Evolutionary conservation across 2,113 vertebrate genomes (phyloP).

Genomic region (human): DNA sequence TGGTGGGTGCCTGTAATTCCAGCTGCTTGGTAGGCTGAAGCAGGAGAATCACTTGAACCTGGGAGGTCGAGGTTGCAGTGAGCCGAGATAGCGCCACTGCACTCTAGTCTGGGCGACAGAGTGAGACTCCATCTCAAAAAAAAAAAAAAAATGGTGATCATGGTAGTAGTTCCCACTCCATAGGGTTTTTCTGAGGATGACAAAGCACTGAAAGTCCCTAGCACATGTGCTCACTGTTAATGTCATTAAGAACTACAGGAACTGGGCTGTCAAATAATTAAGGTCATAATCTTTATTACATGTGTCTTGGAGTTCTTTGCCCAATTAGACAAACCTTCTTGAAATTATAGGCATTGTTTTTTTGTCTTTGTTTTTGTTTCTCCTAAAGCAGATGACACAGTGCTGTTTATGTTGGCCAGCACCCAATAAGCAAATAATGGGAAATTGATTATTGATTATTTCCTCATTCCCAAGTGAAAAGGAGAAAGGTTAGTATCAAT

Average conservation of each 20-base stretch:
- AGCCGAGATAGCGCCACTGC: too few relatives aligned
- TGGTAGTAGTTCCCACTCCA: rapidly evolving
- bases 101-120: too few relatives aligned
- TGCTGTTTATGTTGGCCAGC: not conserved
- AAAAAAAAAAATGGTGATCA: not conserved
- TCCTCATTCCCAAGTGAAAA: not conserved
- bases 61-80: too few relatives aligned
- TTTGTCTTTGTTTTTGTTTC: not conserved
- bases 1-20: too few relatives aligned
- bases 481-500: not conserved
- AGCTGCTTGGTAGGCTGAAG: too few relatives aligned
- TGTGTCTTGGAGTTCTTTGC: not conserved
- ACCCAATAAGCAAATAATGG: not conserved
- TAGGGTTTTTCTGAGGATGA: not conserved
- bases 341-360: not conserved
- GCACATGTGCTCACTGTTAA: not conserved
- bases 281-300: not conserved
- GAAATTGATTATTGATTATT: conserved; percentile 38
- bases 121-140: too few relatives aligned
- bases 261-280: not conserved
- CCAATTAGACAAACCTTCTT: not conserved
- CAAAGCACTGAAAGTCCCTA: not conserved
- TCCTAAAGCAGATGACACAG: not conserved
- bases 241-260: not conserved
- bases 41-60: too few relatives aligned